Evolutionary conservation across 1,140 invertebrate genomes (phyloP), one percentile per base, ranked within the genome.

Genomic region (Zaprionus camerounensis): DNA sequence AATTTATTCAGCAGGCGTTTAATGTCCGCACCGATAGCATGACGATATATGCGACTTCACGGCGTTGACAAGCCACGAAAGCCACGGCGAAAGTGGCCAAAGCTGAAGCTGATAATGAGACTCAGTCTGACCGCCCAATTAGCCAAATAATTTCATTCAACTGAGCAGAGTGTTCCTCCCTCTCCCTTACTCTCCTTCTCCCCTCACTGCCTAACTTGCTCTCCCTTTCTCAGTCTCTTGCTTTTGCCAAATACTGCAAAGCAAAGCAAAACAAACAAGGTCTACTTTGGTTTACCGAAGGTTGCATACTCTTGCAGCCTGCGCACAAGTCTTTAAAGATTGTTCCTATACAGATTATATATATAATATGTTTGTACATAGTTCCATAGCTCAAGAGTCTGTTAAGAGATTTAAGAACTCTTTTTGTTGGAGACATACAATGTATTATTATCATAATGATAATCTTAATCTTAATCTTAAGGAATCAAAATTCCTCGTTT

Each of bases 1-100:
- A 84, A 88, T 88, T 88, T 88, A 88, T 88, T 88, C 84, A 88
- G 85, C 55, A 88, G 84, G 84, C 84, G 85, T 88, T 84, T 90
- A 87, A 87, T 87, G 83, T 83, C 72, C 73, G 82, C 76, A 74
- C 56, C 26, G 71, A 76, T 77, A 76, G 5, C 41, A n/a, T 4
- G 41, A n/a, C 41, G 41, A 44, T 44, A 44, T 44, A 44, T n/a
- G 15, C 38, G 66, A 53, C 67, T 69, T 61, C 70, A 41, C 36
- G 28, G 24, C 38, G 53, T 36, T 59, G 73, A 76, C 73, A 75
- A 55, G n/a, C 24, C 31, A 34, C 31, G 55, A 61, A 75, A 55
- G n/a, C 24, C 31, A 34, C 9, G 55, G 66, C 71, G 71, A 78
- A 78, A 74, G 71, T 64, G 44, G 38, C 46, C 46, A 41, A 34